Percentiles rank a stretch among this genome's conserved stretches.
Conservation (phyloP, 2,888 invertebrate species). For the Lepeophtheirus nordmannii region DNA sequence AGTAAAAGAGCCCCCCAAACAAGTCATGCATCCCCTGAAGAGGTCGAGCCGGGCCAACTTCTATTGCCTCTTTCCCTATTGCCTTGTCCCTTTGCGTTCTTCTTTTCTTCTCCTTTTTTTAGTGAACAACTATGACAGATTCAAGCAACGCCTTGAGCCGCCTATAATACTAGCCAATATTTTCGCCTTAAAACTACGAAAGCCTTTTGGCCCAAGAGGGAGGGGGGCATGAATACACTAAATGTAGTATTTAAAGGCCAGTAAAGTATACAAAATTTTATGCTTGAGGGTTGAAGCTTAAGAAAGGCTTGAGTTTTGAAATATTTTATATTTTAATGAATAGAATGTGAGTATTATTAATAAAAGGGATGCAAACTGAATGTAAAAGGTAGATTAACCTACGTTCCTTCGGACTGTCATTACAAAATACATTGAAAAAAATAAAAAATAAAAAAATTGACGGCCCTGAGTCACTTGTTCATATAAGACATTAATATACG, state of each 20-base stretch:
- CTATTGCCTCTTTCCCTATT: neutral
- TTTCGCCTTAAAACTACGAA: neutral
- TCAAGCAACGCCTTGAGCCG: neutral
- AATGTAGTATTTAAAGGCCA: neutral
- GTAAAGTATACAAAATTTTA: too few species aligned
- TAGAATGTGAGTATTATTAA: too few species aligned
- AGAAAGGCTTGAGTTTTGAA: too few species aligned
- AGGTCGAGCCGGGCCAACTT: conserved; percentile 1
- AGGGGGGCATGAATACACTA: neutral
- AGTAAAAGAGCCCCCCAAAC: neutral
- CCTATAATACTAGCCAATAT: neutral
- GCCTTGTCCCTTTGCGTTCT: neutral
- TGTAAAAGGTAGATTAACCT: too few species aligned
- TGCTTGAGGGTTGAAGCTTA: too few species aligned
- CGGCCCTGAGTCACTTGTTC: too few species aligned
- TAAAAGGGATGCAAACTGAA: too few species aligned
- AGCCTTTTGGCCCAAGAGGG: neutral
- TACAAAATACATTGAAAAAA: too few species aligned
- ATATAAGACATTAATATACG: too few species aligned
- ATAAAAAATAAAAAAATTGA: too few species aligned
- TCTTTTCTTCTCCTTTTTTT: neutral
- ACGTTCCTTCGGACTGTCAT: too few species aligned
- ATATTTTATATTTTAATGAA: too few species aligned
- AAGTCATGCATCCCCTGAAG: neutral
- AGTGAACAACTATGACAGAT: neutral